These are phyloP conservation scores for Syrrhaptes paradoxus DNA, from an alignment of 2,113 vertebrate genomes.

Conservation along the genomic window DNA sequence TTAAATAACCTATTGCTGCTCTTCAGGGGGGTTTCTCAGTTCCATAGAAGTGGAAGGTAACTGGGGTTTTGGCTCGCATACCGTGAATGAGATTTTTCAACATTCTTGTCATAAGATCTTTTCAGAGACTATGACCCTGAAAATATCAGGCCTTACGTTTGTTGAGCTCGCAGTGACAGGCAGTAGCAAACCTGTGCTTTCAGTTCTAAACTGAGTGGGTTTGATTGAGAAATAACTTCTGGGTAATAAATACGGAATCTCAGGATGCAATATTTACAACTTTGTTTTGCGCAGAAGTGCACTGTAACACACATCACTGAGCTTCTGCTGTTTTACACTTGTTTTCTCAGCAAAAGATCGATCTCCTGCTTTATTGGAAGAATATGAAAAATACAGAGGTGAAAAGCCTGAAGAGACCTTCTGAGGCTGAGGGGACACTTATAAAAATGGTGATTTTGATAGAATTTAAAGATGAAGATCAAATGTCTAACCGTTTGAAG, in stretches of 20 bases:
- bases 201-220: neutral
- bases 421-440: neutral
- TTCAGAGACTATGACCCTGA: slow-evolving; percentile 34
- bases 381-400: neutral
- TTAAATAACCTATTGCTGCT: neutral
- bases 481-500: neutral
- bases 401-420: neutral
- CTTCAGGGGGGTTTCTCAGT: neutral
- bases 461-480: neutral
- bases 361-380: neutral
- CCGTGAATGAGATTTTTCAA: neutral
- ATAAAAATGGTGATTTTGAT: neutral
- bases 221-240: neutral
- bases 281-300: neutral
- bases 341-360: neutral
- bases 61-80: neutral
- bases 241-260: neutral
- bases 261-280: neutral
- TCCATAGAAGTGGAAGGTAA: neutral
- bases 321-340: neutral
- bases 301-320: too few species aligned
- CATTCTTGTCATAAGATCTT: neutral
- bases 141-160: neutral
- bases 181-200: neutral
- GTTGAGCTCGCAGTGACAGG: neutral